Percentiles rank a stretch among this genome's conserved stretches.
Conservation (phyloP, 2,113 vertebrate species). For the Coryphaenoides rupestris region DNA sequence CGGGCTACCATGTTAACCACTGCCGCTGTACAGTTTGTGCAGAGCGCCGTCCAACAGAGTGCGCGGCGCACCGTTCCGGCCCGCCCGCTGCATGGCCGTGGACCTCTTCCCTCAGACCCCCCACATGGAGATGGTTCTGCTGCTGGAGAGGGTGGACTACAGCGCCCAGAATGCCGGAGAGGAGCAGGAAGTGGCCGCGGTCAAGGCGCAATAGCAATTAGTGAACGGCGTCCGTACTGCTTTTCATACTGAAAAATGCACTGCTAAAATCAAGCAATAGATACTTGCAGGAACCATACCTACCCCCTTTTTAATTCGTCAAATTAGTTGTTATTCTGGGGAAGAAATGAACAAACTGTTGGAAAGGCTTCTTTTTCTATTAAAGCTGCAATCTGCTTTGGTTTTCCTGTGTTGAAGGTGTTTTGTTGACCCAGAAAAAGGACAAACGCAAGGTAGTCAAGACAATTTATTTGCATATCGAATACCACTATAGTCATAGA, state of each 20-base stretch:
- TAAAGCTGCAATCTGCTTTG: neutral
- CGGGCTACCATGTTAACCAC: neutral
- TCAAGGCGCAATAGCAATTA: slow-evolving; percentile 1
- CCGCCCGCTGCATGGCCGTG: slow-evolving; percentile 82
- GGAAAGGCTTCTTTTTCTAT: neutral
- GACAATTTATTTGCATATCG: slow-evolving; percentile 78
- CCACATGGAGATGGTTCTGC: slow-evolving; percentile 87
- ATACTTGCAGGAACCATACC: neutral
- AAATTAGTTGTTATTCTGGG: neutral
- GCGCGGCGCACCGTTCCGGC: slow-evolving; percentile 83
- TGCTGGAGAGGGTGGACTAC: slow-evolving; percentile 84
- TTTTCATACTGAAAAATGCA: neutral
- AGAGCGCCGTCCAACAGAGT: slow-evolving; percentile 92
- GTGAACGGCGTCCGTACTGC: no score
- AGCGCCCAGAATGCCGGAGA: slow-evolving; percentile 34
- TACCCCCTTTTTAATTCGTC: neutral
- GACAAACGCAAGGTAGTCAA: slow-evolving; percentile 43
- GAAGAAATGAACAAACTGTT: neutral
- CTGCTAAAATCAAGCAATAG: neutral
- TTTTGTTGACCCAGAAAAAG: neutral
- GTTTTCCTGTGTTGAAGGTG: neutral
- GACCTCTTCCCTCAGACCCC: slow-evolving; percentile 95
- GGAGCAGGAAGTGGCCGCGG: slow-evolving; percentile 2
- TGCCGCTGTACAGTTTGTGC: slow-evolving; percentile 66
- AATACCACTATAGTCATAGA: slow-evolving; percentile 65